A percentile compares a stretch with the other conserved stretches of the same genome.
Conservation (phyloP, 2,797 vertebrate genomes). For the Balearica regulorum region DNA sequence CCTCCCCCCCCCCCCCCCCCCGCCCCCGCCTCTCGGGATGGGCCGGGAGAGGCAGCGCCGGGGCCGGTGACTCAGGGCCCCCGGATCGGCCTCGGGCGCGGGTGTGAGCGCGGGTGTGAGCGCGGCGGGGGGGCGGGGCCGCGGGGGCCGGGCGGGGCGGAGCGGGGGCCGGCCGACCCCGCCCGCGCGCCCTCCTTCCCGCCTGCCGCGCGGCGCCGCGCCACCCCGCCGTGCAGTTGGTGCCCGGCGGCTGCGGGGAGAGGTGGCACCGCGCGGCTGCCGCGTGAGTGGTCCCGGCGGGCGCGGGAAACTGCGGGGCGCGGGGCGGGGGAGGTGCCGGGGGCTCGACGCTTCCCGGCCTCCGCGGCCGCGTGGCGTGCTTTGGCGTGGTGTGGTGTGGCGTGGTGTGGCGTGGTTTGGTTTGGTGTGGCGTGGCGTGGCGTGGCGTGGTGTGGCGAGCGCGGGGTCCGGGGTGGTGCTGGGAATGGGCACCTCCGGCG, state of each 20-base stretch:
- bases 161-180: neutral
- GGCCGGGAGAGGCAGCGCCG: neutral
- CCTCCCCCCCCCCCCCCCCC: no score
- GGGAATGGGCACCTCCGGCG: neutral
- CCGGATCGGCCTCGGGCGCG: neutral
- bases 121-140: neutral
- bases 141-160: neutral
- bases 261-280: fast-evolving
- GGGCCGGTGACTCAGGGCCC: neutral
- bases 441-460: neutral
- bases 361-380: neutral
- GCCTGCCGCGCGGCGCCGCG: no score
- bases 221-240: neutral
- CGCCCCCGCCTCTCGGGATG: neutral
- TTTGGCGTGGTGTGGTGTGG: no score
- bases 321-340: neutral
- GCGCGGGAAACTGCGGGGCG: neutral
- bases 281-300: neutral
- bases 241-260: neutral
- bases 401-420: no score
- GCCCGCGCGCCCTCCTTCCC: neutral
- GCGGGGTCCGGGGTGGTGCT: neutral
- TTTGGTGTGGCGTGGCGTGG: neutral
- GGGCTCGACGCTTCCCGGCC: neutral
- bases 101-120: neutral